Evolutionary conservation across 2,888 invertebrate genomes (phyloP).

Genomic region (Trachelus tabidus): DNA sequence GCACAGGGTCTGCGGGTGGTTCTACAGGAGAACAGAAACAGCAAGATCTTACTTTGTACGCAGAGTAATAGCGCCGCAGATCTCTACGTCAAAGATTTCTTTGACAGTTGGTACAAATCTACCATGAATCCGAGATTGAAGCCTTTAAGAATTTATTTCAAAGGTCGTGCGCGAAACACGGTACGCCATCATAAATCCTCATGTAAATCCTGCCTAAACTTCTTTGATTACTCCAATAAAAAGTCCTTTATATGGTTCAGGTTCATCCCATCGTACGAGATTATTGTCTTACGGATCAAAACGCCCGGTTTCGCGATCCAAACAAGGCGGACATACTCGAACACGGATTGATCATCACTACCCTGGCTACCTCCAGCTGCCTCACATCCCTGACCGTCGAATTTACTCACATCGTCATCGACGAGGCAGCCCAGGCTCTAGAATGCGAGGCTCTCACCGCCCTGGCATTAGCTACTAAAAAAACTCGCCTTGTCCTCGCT

Average conservation of each 20-base stretch:
- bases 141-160: constrained; percentile 83
- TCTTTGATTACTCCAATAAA: neutral
- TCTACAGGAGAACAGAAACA: constrained; percentile 72
- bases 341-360: constrained; percentile 78
- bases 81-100: constrained; percentile 85
- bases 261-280: constrained; percentile 61
- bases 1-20: constrained; percentile 68
- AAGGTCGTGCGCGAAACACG: constrained; percentile 82
- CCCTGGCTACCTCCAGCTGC: constrained; percentile 82
- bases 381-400: constrained; percentile 75
- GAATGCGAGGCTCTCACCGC: constrained; percentile 89
- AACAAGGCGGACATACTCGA: constrained; percentile 77
- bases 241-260: constrained; percentile 29
- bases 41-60: constrained; percentile 83
- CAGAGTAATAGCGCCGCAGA: constrained; percentile 91
- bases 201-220: neutral
- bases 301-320: constrained; percentile 76
- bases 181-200: constrained; percentile 70
- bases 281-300: constrained; percentile 78
- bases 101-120: constrained; percentile 79
- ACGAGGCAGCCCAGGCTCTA: constrained; percentile 89
- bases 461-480: constrained; percentile 76
- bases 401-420: constrained; percentile 85
- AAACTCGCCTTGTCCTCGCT: constrained; percentile 82
- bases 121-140: constrained; percentile 72